Evolutionary conservation across 2,888 invertebrate genomes (phyloP).

Genomic region (Laspeyria flexula): DNA sequence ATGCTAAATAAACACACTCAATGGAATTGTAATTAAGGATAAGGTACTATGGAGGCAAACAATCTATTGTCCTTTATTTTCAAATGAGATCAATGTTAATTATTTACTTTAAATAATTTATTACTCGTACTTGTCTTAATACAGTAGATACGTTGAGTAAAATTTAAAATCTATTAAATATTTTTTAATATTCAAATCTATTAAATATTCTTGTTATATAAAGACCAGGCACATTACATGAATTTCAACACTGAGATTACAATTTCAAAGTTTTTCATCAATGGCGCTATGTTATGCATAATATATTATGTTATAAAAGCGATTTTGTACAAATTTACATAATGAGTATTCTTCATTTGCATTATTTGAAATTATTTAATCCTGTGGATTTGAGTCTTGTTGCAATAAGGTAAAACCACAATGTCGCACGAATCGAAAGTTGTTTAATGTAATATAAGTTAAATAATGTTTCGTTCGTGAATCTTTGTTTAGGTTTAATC

Average conservation of each 20-base stretch:
- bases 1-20: slow-evolving; percentile 4
- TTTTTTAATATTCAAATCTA: no score
- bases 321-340: slow-evolving; percentile 18
- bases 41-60: slow-evolving; percentile 18
- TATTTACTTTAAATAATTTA: slow-evolving; percentile 1
- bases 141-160: no score
- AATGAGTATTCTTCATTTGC: slow-evolving; percentile 14
- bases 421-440: neutral
- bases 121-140: no score
- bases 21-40: slow-evolving; percentile 14
- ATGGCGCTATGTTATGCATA: neutral
- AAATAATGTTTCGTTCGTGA: neutral
- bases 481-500: neutral
- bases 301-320: slow-evolving; percentile 1
- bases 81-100: slow-evolving; percentile 29
- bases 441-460: neutral
- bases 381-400: neutral
- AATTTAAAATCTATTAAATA: no score
- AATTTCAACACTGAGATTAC: no score
- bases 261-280: no score
- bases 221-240: no score
- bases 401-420: neutral
- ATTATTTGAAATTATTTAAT: slow-evolving; percentile 18
- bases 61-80: slow-evolving; percentile 15
- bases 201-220: no score